These are phyloP conservation scores for Sinelater perroti DNA, from an alignment of 2,888 invertebrate species.

Conservation along the genomic window DNA sequence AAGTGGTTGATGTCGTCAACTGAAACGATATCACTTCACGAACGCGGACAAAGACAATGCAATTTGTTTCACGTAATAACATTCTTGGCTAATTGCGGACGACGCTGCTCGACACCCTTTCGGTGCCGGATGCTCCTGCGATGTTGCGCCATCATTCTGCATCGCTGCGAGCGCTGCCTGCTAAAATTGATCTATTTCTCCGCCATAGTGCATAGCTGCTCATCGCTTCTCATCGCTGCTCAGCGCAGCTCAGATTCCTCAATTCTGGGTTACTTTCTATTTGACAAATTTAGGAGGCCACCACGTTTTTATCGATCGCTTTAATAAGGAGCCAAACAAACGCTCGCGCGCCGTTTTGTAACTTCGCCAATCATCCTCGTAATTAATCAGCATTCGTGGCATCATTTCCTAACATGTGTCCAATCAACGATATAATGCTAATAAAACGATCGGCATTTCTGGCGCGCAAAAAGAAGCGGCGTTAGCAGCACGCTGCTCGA, in stretches of 20 bases:
- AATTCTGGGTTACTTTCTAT: conserved; percentile 30
- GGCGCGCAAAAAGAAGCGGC: not conserved
- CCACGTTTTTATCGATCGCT: conserved; percentile 25
- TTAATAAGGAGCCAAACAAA: conserved; percentile 5
- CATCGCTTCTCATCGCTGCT: no score
- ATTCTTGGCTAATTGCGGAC: conserved; percentile 6
- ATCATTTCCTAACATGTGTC: conserved; percentile 11
- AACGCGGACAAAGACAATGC: conserved; percentile 19
- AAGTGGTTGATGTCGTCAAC: conserved; percentile 39
- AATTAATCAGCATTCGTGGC: conserved; percentile 10
- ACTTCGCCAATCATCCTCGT: not conserved
- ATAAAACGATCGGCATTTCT: conserved; percentile 1
- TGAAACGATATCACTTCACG: conserved; percentile 22
- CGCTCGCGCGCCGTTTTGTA: conserved; percentile 10
- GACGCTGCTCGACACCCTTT: conserved; percentile 4
- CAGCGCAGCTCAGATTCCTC: conserved; percentile 11
- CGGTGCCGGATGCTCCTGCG: not conserved
- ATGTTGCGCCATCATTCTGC: not conserved
- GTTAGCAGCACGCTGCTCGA: not conserved
- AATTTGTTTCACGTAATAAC: conserved; percentile 12
- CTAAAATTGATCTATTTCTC: no score
- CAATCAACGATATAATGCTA: conserved; percentile 10
- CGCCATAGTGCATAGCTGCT: no score
- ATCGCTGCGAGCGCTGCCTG: no score
- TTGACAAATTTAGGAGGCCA: conserved; percentile 31